Evolutionary conservation across 1,140 invertebrate genomes (phyloP).

Genomic region (Drosophila prosaltans): DNA sequence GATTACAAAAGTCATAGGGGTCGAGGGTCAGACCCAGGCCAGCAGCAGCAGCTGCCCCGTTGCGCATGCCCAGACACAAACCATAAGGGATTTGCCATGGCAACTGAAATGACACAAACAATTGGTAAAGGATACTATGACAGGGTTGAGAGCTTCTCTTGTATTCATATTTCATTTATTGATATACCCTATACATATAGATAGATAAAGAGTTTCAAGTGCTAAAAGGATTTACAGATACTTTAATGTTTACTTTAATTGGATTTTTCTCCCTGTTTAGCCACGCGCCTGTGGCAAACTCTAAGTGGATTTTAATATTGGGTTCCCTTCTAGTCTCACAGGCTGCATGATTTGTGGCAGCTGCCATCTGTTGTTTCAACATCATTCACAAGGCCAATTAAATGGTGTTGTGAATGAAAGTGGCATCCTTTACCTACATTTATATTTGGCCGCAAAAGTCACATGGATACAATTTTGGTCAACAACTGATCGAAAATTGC

Average conservation of each 20-base stretch:
- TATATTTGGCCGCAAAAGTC: slow-evolving; percentile 35
- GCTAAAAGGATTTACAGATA: slow-evolving; percentile 73
- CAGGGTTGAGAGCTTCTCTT: slow-evolving; percentile 23
- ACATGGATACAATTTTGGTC: slow-evolving; percentile 7
- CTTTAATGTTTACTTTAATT: slow-evolving; percentile 71
- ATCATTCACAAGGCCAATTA: slow-evolving; percentile 55
- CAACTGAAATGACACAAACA: slow-evolving; percentile 39
- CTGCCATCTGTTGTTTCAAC: slow-evolving; percentile 41
- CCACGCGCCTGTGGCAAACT: slow-evolving; percentile 50
- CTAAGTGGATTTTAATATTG: slow-evolving; percentile 72
- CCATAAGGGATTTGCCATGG: slow-evolving; percentile 59
- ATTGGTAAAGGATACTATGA: slow-evolving; percentile 54
- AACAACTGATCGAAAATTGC: slow-evolving; percentile 21
- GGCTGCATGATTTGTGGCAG: slow-evolving; percentile 49
- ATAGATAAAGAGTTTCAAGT: slow-evolving; percentile 16
- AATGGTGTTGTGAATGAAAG: slow-evolving; percentile 37
- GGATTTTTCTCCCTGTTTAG: slow-evolving; percentile 32
- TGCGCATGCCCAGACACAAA: slow-evolving; percentile 72
- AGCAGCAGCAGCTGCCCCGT: slow-evolving; percentile 56
- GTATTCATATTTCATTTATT: slow-evolving; percentile 45
- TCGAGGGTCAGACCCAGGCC: slow-evolving; percentile 33
- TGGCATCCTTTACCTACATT: slow-evolving; percentile 47
- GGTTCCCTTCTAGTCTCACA: slow-evolving; percentile 26
- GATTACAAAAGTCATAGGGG: slow-evolving; percentile 64
- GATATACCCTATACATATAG: not conserved